Evolutionary conservation across 2,113 vertebrate genomes (phyloP).

Genomic region (Leucoraja erinaceus): DNA sequence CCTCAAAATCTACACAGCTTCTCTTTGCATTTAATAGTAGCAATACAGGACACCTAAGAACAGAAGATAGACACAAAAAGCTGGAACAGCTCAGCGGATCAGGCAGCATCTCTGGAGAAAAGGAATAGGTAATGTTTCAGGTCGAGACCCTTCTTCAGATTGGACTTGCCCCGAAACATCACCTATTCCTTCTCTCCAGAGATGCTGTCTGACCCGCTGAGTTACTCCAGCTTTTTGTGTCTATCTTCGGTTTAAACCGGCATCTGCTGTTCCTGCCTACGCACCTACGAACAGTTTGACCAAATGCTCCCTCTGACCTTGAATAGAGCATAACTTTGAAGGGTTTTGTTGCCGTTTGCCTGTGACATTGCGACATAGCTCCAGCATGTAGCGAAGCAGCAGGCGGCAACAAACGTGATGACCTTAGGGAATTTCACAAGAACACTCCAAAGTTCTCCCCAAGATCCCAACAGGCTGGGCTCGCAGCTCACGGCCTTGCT

Average conservation of each 20-base stretch:
- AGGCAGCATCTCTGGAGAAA: no score
- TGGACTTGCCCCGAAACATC: no score
- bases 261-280: no score
- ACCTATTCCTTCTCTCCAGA: no score
- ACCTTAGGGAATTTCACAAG: neutral
- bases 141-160: no score
- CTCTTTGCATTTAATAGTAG: neutral
- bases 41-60: neutral
- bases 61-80: neutral
- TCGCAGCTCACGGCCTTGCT: neutral
- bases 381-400: neutral
- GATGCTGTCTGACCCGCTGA: no score
- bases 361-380: neutral
- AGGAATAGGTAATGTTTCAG: no score
- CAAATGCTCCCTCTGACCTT: neutral
- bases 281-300: neutral
- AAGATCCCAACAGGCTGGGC: no score
- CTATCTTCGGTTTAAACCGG: no score
- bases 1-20: neutral
- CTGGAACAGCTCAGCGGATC: no score
- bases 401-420: neutral
- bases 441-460: neutral
- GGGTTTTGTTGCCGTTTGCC: neutral
- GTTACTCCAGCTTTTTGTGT: no score
- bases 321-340: neutral